Base-by-base conservation (phyloP, 2,888 invertebrate species). In the Amphiduros pacificus region DNA sequence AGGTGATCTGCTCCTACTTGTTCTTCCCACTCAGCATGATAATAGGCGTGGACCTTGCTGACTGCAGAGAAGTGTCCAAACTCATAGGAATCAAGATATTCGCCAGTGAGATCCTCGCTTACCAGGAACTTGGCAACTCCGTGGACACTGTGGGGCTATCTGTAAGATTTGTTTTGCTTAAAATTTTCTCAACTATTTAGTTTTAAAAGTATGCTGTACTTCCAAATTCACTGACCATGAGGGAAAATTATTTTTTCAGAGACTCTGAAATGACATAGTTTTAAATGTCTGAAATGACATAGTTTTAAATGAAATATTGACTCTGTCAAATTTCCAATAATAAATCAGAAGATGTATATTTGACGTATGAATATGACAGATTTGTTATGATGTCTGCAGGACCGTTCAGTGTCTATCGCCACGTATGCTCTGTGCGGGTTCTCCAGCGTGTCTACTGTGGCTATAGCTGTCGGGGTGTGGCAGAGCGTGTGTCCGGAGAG, bases 361-460 rank as follows among this genome's bases (percentile, higher is more conserved):
- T n/a, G n/a, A n/a, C n/a, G n/a, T n/a, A n/a, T n/a, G n/a, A n/a
- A n/a, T n/a, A n/a, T n/a, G n/a, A n/a, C n/a, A n/a, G n/a, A n/a
- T n/a, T n/a, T n/a, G n/a, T n/a, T n/a, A n/a, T n/a, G n/a, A n/a
- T n/a, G 5, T 11, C n/a, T 44, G 6, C 67, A 76, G 76, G 63
- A 64, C 20, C 70, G 74, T 27, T 74, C 75, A 6, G 71, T 70
- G 41, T 73, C 73, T 61, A 69, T 76, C 17, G 71, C 73, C 0
- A 75, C 76, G 0, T 76, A 76, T 60, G 76, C 76, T 5, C 60
- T 76, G 48, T 76, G 76, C 63, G 74, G 74, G 5, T 75, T 75
- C 62, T 73, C 75, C 14, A 74, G 74, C 55, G 50, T 75, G 1
- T 69, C 72, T 9, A 73, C 74, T 1, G 62, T 76, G n/a, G 74